Evolutionary conservation across 2,113 vertebrate genomes (phyloP).

Genomic region (Lamprotornis superbus): DNA sequence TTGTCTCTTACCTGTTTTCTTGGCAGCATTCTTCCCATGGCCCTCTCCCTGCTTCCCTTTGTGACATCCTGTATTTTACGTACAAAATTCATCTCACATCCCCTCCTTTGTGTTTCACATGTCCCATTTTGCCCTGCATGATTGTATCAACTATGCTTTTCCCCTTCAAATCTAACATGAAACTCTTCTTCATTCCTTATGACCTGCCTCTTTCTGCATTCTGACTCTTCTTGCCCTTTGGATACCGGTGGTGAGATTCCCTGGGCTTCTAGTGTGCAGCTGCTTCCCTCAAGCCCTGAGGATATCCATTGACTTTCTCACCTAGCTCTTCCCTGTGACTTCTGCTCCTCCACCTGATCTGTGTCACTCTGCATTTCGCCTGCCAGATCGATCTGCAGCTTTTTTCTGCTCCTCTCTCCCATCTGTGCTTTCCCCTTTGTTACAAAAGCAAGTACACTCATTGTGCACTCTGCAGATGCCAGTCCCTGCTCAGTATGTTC

Average conservation of each 20-base stretch:
- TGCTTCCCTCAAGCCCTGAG: not conserved
- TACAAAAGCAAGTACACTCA: not conserved
- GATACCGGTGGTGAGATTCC: not conserved
- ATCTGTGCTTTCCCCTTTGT: not conserved
- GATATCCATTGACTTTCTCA: not conserved
- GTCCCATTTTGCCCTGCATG: not conserved
- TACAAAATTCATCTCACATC: not conserved
- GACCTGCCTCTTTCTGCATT: not conserved
- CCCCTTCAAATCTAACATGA: not conserved
- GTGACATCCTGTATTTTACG: not conserved
- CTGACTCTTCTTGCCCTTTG: not conserved
- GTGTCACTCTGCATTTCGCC: not conserved
- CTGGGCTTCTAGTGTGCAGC: not conserved
- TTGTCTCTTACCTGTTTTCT: not conserved
- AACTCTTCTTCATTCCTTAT: not conserved
- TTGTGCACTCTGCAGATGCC: not conserved
- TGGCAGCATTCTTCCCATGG: not conserved
- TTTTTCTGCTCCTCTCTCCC: not conserved
- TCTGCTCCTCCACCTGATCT: not conserved
- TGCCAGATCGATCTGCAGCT: not conserved
- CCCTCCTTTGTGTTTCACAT: rapidly evolving
- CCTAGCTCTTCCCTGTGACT: not conserved
- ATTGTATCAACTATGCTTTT: not conserved
- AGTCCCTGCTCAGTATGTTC: not conserved
- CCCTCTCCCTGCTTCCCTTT: not conserved